Evolutionary conservation across 2,113 vertebrate genomes (phyloP).

Genomic region (Camelus bactrianus): DNA sequence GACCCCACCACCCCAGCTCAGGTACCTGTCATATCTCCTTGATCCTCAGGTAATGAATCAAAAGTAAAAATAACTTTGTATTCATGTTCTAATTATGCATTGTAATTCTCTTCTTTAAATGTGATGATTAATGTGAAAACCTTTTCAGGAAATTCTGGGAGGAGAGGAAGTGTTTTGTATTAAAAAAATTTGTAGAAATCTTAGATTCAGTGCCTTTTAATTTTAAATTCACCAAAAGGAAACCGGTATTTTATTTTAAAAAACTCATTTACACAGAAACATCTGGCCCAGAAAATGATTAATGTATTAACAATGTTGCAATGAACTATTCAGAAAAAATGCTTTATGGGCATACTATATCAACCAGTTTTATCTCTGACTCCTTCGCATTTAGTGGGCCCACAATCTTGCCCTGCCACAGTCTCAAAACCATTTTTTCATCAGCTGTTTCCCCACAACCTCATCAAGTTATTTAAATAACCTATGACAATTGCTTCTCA

Average conservation of each 20-base stretch:
- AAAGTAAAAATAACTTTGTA: conserved; percentile 54
- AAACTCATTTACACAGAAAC: background rate
- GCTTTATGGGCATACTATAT: background rate
- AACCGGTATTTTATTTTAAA: conserved; percentile 11
- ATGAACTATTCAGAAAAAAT: conserved; percentile 9
- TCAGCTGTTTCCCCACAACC: background rate
- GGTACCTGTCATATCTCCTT: background rate
- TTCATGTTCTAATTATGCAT: conserved; percentile 57
- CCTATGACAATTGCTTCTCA: background rate
- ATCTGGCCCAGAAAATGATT: background rate
- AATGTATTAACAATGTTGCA: background rate
- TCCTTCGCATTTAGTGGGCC: background rate
- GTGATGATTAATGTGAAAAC: conserved; percentile 30
- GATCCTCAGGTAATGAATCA: conserved; percentile 36
- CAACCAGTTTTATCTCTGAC: background rate
- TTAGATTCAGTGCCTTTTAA: background rate
- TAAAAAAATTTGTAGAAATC: background rate
- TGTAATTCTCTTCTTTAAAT: conserved; percentile 48
- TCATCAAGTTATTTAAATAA: background rate
- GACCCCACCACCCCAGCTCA: background rate
- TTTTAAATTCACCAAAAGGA: conserved; percentile 30
- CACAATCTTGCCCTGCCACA: background rate
- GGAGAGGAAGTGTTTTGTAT: background rate
- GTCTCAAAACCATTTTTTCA: conserved; percentile 23
- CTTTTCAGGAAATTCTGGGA: conserved; percentile 40